Evolutionary conservation across 2,797 vertebrate genomes (phyloP), one percentile per base, ranked within the genome.

Genomic region (Balearica regulorum): DNA sequence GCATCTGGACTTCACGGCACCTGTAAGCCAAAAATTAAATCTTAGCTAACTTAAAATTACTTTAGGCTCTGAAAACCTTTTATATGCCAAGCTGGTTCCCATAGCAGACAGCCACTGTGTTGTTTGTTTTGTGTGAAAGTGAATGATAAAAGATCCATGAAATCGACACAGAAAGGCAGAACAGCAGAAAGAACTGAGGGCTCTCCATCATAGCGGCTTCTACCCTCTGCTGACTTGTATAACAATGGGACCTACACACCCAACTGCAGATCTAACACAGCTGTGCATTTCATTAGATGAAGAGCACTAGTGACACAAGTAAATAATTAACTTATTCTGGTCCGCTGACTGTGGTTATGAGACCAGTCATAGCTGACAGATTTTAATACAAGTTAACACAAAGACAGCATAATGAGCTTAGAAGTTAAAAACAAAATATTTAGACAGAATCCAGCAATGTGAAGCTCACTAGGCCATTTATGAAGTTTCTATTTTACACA

Each of bases 121-220:
- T 99, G 99, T 99, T 99, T 99, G 99, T 99, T 99, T 99, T 99
- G 99, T 99, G 99, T 99, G 99, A 99, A 99, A 99, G 99, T 99
- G 98, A 99, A 99, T 99, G 99, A 99, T 99, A 99, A 99, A 99
- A 99, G 99, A 99, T 99, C 98, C 99, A 99, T 99, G 99, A 99
- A 99, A 99, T 99, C 98, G 98, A 98, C 98, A 98, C 99, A 99
- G 99, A 99, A 99, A 99, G 98, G 99, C 98, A 98, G 98, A 99
- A 99, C 99, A 99, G 99, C 99, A 99, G 99, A 99, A 98, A 99
- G 99, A 98, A 98, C 98, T 97, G 98, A 98, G 98, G 98, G 98
- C 98, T 98, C 98, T 98, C 98, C 98, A 98, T 98, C 98, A 98
- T 93, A 94, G 98, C 98, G 97, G 98, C 98, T 98, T 98, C 98